Evolutionary conservation across 1,140 invertebrate genomes (phyloP).

Genomic region (Trichoplusia ni): DNA sequence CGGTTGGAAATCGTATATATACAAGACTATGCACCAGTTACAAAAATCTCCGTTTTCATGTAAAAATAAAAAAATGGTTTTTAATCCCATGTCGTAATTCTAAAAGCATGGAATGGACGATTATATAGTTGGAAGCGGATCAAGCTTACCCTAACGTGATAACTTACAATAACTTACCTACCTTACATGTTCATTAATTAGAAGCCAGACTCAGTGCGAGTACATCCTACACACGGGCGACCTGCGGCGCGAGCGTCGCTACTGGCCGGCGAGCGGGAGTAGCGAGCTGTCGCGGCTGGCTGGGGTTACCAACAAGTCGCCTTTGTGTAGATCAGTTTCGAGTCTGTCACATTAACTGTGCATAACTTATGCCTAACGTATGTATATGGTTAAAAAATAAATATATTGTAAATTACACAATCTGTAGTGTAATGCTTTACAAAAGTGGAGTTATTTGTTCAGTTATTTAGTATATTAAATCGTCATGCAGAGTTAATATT

Average conservation of each 20-base stretch:
- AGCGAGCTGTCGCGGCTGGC: background rate
- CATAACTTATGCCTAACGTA: too few relatives aligned
- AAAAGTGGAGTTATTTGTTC: too few relatives aligned
- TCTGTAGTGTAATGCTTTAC: too few relatives aligned
- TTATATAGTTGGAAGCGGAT: conserved; percentile 44
- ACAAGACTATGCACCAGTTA: conserved; percentile 52
- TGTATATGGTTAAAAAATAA: too few relatives aligned
- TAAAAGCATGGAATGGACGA: conserved; percentile 63
- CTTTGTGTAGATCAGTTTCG: background rate
- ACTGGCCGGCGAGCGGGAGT: background rate
- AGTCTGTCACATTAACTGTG: conserved; percentile 20
- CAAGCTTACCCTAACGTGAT: conserved; percentile 60
- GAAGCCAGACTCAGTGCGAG: conserved; percentile 54
- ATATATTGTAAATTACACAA: too few relatives aligned
- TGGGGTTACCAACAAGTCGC: background rate
- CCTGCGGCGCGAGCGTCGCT: background rate
- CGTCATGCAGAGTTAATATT: conserved; percentile 20
- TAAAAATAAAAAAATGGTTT: conserved; percentile 49
- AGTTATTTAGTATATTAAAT: too few relatives aligned
- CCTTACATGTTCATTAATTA: conserved; percentile 52
- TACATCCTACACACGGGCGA: conserved; percentile 3
- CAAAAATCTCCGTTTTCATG: conserved; percentile 34
- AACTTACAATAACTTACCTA: conserved; percentile 70
- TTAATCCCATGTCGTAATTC: conserved; percentile 39
- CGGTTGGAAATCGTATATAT: conserved; percentile 43